A percentile compares a stretch with the other conserved stretches of the same genome.
phyloP scores from a whole-genome alignment of 2,888 invertebrate species.

The Sphecodes monilicornis region DNA sequence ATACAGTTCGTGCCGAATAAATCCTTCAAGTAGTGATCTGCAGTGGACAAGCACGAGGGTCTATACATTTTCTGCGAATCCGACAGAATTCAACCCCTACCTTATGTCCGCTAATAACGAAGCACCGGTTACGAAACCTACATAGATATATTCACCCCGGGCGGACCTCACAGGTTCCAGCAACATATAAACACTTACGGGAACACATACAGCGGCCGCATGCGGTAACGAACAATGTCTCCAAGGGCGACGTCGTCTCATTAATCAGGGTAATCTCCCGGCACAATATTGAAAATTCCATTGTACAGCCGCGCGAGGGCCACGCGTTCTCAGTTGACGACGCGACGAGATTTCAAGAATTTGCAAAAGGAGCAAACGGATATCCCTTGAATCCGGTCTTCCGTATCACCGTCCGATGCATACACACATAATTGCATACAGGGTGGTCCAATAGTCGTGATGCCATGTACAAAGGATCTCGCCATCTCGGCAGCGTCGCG shows the following conservation, averaged over 20 bases:
- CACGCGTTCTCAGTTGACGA: slow-evolving; percentile 65
- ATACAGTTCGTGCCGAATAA: neutral
- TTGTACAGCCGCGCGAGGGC: slow-evolving; percentile 45
- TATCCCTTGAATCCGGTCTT: slow-evolving; percentile 42
- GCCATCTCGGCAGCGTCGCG: neutral
- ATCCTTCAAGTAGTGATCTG: neutral
- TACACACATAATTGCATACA: neutral
- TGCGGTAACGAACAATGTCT: slow-evolving; percentile 60
- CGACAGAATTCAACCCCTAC: neutral
- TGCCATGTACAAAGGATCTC: neutral
- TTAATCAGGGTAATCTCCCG: slow-evolving; percentile 77
- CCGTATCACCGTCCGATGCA: neutral
- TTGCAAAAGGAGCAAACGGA: slow-evolving; percentile 68
- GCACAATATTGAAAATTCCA: slow-evolving; percentile 81
- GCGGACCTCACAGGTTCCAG: slow-evolving; percentile 17
- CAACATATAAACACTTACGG: slow-evolving; percentile 15
- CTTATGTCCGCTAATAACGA: slow-evolving; percentile 14
- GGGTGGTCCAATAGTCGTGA: neutral
- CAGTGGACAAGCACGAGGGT: slow-evolving; percentile 1
- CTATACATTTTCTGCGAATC: slow-evolving; percentile 5
- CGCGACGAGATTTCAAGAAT: slow-evolving; percentile 77
- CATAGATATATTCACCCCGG: neutral
- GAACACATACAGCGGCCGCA: slow-evolving; percentile 37
- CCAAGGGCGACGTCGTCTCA: slow-evolving; percentile 64
- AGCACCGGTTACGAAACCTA: slow-evolving; percentile 16